Evolutionary conservation across 2,113 vertebrate species (phyloP).

Genomic region (Centropus unirufus): DNA sequence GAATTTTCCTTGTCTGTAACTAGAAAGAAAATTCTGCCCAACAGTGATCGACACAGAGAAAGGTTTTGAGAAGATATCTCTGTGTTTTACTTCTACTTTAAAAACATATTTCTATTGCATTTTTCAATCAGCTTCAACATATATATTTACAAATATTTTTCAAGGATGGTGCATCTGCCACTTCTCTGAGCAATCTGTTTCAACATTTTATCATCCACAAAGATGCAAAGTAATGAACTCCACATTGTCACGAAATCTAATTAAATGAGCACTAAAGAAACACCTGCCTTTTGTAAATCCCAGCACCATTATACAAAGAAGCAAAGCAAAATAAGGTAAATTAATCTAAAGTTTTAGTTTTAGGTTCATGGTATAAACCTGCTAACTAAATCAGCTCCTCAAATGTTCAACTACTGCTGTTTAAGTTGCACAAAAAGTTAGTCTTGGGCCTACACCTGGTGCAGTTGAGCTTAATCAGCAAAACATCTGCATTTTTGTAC

Average conservation of each 20-base stretch:
- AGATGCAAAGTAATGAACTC: conserved; percentile 38
- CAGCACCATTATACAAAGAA: background rate
- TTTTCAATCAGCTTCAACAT: conserved; percentile 29
- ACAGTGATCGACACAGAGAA: conserved; percentile 3
- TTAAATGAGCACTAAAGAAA: conserved; percentile 38
- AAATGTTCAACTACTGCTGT: background rate
- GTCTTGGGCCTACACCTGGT: background rate
- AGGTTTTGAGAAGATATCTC: conserved; percentile 18
- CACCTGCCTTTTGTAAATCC: background rate
- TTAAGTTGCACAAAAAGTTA: background rate
- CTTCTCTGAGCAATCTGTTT: too few species aligned
- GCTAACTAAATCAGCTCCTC: background rate
- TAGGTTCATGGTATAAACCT: background rate
- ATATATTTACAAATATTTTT: background rate
- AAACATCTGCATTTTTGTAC: background rate
- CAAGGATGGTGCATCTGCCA: too few species aligned
- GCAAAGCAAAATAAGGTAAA: background rate
- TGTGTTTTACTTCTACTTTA: conserved; percentile 29
- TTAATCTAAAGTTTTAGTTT: background rate
- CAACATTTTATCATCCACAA: too few species aligned
- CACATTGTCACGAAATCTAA: conserved; percentile 51
- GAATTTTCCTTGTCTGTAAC: conserved; percentile 40
- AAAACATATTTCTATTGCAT: conserved; percentile 38
- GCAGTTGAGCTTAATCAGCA: background rate
- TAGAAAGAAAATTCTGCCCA: conserved; percentile 41